Conservation (phyloP, 1,140 invertebrate species). For the Triops cancriformis region DNA sequence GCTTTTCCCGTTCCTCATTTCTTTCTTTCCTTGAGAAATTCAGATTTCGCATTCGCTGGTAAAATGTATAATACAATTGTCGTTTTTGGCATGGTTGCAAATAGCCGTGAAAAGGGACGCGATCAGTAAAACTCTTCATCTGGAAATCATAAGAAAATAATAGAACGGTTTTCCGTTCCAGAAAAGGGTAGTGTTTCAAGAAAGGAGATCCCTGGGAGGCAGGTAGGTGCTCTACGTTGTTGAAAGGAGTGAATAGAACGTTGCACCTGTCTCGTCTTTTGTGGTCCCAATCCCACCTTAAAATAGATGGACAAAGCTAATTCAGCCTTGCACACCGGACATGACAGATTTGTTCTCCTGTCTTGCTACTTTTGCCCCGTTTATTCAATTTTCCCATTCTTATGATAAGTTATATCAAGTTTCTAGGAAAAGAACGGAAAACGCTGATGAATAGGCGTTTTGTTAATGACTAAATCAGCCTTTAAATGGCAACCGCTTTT, state of each 20-base stretch:
- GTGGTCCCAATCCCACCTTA: neutral
- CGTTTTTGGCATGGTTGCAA: neutral
- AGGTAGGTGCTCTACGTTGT: neutral
- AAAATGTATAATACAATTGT: neutral
- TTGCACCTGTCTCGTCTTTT: neutral
- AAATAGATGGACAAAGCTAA: neutral
- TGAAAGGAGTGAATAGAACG: neutral
- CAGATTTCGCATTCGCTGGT: neutral
- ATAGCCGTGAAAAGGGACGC: neutral
- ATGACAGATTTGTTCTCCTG: conserved; percentile 9
- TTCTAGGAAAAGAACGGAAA: neutral
- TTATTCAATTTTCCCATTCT: neutral
- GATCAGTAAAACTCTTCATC: neutral
- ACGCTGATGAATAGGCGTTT: neutral
- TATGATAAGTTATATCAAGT: neutral
- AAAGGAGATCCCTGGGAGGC: neutral
- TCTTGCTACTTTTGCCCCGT: neutral
- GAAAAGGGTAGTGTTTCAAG: neutral
- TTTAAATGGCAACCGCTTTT: neutral
- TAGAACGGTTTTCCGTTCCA: neutral
- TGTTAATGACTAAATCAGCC: neutral
- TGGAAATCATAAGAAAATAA: neutral
- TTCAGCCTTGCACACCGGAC: neutral
- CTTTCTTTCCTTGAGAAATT: neutral
- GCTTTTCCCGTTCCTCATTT: neutral